These are phyloP conservation scores for Pelmatolapia mariae DNA, from an alignment of 2,113 vertebrate species.

Conservation along the genomic window DNA sequence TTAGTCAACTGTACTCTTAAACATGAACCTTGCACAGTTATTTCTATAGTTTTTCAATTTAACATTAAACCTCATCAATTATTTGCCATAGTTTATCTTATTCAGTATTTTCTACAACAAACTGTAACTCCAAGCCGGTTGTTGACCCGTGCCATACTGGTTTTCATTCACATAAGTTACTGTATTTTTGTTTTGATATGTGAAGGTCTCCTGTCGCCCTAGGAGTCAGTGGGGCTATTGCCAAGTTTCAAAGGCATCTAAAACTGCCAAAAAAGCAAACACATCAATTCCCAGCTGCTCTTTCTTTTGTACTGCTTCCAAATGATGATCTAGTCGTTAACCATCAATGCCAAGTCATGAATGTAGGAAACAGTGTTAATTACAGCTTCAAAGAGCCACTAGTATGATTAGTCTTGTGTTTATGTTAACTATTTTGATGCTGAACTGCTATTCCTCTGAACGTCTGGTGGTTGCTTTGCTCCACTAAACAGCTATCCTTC, in stretches of 20 bases:
- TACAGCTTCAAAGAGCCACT: background rate
- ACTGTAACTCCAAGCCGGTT: background rate
- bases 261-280: background rate
- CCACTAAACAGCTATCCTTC: background rate
- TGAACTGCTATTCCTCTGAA: background rate
- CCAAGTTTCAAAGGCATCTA: background rate
- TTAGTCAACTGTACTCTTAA: background rate
- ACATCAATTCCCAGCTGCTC: background rate
- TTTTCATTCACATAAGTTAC: background rate
- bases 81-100: no score
- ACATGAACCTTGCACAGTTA: background rate
- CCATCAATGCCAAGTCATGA: background rate
- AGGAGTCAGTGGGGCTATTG: background rate
- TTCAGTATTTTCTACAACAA: background rate
- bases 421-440: background rate
- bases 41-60: background rate
- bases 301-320: background rate
- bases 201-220: background rate
- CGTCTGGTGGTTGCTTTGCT: background rate
- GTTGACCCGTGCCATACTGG: background rate
- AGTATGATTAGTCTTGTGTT: background rate
- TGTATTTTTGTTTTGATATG: background rate
- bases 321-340: background rate
- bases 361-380: background rate
- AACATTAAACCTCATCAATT: background rate